Evolutionary conservation across 2,888 invertebrate genomes (phyloP).

Genomic region (Amblyjoppa fuscipennis): DNA sequence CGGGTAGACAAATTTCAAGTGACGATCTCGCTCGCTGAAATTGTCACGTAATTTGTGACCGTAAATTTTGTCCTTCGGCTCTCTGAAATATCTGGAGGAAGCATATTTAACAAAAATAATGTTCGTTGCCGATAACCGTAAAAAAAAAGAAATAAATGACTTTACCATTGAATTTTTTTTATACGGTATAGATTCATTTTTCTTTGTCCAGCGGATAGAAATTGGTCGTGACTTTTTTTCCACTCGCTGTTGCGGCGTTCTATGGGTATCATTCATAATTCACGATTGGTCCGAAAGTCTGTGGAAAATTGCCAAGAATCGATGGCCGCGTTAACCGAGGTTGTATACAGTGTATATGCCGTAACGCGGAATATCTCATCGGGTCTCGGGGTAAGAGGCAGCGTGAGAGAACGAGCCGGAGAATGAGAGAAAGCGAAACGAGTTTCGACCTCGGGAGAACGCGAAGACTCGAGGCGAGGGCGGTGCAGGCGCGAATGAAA

Average conservation of each 20-base stretch:
- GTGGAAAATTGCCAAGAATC: conserved; percentile 59
- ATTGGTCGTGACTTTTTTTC: conserved; percentile 17
- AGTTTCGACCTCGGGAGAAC: conserved; percentile 63
- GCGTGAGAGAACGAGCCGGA: conserved; percentile 47
- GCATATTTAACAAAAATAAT: not conserved
- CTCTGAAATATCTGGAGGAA: too few relatives aligned
- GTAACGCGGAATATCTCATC: conserved; percentile 22
- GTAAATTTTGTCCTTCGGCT: too few relatives aligned
- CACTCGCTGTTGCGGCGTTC: conserved; percentile 18
- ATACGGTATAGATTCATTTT: conserved; percentile 14
- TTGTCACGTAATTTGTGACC: not conserved
- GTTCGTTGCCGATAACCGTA: not conserved
- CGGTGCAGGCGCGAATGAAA: conserved; percentile 69
- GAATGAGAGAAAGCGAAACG: conserved; percentile 63
- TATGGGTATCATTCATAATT: conserved; percentile 44
- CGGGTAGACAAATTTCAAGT: not conserved
- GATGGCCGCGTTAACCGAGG: conserved; percentile 27
- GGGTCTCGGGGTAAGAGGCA: conserved; percentile 43
- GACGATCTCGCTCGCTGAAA: not conserved
- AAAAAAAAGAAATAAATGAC: conserved; percentile 8
- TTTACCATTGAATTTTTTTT: not conserved
- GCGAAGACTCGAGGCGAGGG: conserved; percentile 34
- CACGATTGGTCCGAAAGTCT: conserved; percentile 51
- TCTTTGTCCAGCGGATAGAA: conserved; percentile 25
- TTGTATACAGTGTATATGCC: conserved; percentile 30